Base-by-base conservation (phyloP, 1,140 invertebrate species). In the Aphelinus atriplicis region DNA sequence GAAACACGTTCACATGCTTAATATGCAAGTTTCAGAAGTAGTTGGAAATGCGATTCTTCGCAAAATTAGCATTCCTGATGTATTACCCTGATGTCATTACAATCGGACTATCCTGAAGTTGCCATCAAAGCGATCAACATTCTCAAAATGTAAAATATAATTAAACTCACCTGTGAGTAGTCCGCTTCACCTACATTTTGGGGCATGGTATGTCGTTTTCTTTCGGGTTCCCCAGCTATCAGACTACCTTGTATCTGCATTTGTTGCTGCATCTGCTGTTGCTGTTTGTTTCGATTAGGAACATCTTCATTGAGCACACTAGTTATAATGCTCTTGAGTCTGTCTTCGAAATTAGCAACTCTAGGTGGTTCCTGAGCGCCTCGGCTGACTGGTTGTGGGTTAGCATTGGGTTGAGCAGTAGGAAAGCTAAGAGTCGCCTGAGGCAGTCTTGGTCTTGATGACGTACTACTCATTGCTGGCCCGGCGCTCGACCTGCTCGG, bases 301-400 rank as follows among this genome's bases (percentile, higher is more conserved):
- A 93, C 91, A 84, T 96, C 94, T 83, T 96, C 95, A 84, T 97
- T 96, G 3, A 97, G 84, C 42, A 95, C 95, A 56, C 93, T 95
- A 3, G 95, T 96, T 68, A 97, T 97, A 65, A 97, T 96, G 84
- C 93, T 95, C 85, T 97, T 96, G 3, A 97, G 89, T n/a, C 95
- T 90, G 84, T 97, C 95, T 84, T 97, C 95, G 83, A 96, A 97
- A 85, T 96, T 95, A 43, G 93, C 93, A 45, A 96, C 93, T 81
- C 94, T 92, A 0, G 94, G 94, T 10, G 95, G 93, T 83, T 95
- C 94, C 80, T 94, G 92, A 2, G 48, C 10, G 2, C 1, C 43
- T 78, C 86, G 80, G 80, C 80, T 87, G 4, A 69, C 46, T 0
- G 78, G 46, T 2, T 85, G 78, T 0, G 79, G 73, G n/a, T 78